A percentile compares a stretch with the other conserved stretches of the same genome.
These are phyloP conservation scores for Urocolius indicus DNA, from an alignment of 2,113 vertebrate genomes.

Conservation along the genomic window DNA sequence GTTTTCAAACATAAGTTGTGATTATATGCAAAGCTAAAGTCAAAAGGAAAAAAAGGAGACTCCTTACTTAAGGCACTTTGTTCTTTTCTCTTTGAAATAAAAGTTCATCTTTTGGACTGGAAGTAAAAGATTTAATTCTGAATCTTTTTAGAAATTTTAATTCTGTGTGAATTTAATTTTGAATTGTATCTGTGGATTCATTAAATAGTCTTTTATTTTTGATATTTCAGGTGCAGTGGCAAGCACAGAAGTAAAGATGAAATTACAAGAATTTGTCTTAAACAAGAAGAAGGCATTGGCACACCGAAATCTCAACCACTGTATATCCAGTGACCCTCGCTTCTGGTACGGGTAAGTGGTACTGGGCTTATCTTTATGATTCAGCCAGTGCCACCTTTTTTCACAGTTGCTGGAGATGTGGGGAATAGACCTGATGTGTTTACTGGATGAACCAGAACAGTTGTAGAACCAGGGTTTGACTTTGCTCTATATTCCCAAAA, in stretches of 20 bases:
- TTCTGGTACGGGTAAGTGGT: constrained; percentile 96
- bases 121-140: neutral
- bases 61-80: neutral
- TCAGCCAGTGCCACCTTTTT: neutral
- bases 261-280: constrained; percentile 95
- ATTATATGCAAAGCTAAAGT: neutral
- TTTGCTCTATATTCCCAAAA: neutral
- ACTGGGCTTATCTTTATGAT: neutral
- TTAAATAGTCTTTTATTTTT: neutral
- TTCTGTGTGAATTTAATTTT: neutral
- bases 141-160: neutral
- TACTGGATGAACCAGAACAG: neutral
- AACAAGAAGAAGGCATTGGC: constrained; percentile 98
- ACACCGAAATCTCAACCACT: constrained; percentile 95
- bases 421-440: neutral
- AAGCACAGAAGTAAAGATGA: constrained; percentile 98
- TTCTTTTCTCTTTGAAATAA: neutral
- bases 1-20: neutral
- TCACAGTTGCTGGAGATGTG: neutral
- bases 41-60: neutral
- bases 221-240: constrained; percentile 89
- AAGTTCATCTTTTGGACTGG: neutral
- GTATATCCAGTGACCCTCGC: constrained; percentile 91
- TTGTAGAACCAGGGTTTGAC: neutral
- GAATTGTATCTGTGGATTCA: neutral